Conservation (phyloP, 37 sponge, comb jelly and placozoan species). For the Diacarnus erythraeanus region DNA sequence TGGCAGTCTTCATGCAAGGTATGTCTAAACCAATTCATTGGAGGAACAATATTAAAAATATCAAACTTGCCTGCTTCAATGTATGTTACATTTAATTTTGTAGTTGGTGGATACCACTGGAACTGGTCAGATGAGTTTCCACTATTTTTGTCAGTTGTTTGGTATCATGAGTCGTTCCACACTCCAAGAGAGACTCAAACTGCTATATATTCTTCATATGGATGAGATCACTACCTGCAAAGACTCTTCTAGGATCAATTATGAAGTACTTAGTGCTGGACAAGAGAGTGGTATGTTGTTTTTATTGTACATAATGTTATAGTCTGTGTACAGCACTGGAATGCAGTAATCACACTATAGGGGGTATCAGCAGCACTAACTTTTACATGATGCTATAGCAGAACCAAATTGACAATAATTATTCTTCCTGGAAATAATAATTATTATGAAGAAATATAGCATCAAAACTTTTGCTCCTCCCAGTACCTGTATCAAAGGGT, state of each 20-base stretch:
- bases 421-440: too few relatives aligned
- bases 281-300: conserved; percentile 9
- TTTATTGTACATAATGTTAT: too few relatives aligned
- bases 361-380: too few relatives aligned
- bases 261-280: neutral
- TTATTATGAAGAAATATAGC: too few relatives aligned
- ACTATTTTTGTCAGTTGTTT: conserved; percentile 47
- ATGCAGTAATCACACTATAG: too few relatives aligned
- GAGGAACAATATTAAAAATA: neutral
- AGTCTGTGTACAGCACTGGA: too few relatives aligned
- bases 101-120: conserved; percentile 57
- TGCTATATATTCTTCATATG: conserved; percentile 63
- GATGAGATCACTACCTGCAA: neutral
- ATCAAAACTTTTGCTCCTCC: too few relatives aligned
- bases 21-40: neutral
- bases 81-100: neutral
- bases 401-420: too few relatives aligned
- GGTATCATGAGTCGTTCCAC: conserved; percentile 58
- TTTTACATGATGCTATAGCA: too few relatives aligned
- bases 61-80: neutral
- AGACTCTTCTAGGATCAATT: neutral
- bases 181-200: conserved; percentile 71
- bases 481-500: too few relatives aligned
- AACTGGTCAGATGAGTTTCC: conserved; percentile 63
- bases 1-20: neutral